Conservation (phyloP, 2,797 vertebrate species). For the Sebastes diaconus region DNA sequence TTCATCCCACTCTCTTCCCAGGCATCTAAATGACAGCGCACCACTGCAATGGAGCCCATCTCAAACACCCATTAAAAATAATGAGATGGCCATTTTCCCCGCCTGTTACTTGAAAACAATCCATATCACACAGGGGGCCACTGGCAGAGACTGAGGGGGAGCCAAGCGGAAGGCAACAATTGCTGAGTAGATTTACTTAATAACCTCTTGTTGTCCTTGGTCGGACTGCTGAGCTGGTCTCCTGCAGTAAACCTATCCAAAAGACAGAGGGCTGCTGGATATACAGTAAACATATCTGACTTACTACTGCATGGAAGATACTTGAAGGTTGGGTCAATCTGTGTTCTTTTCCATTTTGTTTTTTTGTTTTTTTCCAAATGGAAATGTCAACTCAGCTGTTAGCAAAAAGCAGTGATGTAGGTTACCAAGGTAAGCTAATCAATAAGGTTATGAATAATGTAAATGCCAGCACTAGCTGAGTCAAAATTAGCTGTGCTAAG, state of each 20-base stretch:
- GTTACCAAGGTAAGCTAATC: background rate
- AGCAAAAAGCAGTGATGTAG: background rate
- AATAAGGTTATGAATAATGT: background rate
- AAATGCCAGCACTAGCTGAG: background rate
- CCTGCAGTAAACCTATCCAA: slow-evolving; percentile 40
- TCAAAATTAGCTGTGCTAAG: background rate
- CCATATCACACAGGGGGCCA: slow-evolving; percentile 65
- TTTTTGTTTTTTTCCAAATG: background rate
- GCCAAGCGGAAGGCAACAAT: slow-evolving; percentile 64
- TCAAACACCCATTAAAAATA: slow-evolving; percentile 84
- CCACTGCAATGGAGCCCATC: slow-evolving; percentile 64
- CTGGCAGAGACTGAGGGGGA: slow-evolving; percentile 52
- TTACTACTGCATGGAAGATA: background rate
- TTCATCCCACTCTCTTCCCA: slow-evolving; percentile 60
- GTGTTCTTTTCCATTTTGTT: background rate
- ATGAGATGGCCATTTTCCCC: slow-evolving; percentile 80
- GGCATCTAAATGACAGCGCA: slow-evolving; percentile 67
- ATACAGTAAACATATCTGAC: slow-evolving; percentile 10
- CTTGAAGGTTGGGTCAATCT: background rate
- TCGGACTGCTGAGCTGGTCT: slow-evolving; percentile 46
- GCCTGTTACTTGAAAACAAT: slow-evolving; percentile 80
- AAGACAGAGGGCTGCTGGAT: slow-evolving; percentile 25
- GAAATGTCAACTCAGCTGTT: background rate
- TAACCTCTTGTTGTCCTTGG: slow-evolving; percentile 76
- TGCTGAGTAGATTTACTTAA: slow-evolving; percentile 73